phyloP scores from a whole-genome alignment of 2,113 vertebrate species.

The Leucopsar rothschildi region DNA sequence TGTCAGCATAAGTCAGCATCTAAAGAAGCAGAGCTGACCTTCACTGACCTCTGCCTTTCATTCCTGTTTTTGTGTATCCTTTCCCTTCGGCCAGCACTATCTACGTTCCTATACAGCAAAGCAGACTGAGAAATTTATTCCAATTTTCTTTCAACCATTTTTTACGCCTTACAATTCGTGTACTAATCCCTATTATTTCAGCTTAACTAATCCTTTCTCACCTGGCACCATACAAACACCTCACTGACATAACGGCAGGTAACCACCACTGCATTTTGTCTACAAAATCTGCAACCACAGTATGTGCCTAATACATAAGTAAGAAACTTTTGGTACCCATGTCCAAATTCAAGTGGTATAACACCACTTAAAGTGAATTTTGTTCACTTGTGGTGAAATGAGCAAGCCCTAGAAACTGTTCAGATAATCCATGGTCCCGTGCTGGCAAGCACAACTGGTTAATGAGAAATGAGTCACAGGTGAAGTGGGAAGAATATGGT shows the following conservation, averaged over 20 bases:
- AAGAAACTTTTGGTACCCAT: neutral
- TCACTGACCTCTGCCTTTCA: neutral
- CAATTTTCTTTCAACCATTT: neutral
- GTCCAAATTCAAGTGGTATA: neutral
- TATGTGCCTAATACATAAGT: neutral
- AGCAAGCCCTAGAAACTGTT: neutral
- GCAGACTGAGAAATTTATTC: neutral
- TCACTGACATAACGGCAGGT: neutral
- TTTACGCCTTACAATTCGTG: neutral
- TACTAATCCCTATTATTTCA: neutral
- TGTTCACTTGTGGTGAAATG: neutral
- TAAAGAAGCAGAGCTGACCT: neutral
- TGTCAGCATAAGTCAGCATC: neutral
- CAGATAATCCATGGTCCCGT: rapidly evolving
- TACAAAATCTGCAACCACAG: neutral
- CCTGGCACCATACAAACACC: neutral
- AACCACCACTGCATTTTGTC: neutral
- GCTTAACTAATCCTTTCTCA: neutral
- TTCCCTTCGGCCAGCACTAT: neutral
- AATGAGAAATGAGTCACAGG: neutral
- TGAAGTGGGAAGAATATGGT: neutral
- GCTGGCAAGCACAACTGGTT: rapidly evolving
- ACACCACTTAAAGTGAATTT: neutral
- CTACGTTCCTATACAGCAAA: neutral
- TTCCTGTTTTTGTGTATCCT: neutral